A percentile compares a stretch with the other conserved stretches of the same genome.
Conservation (phyloP, 2,797 vertebrate genomes). For the Syngnathus rostellatus region DNA sequence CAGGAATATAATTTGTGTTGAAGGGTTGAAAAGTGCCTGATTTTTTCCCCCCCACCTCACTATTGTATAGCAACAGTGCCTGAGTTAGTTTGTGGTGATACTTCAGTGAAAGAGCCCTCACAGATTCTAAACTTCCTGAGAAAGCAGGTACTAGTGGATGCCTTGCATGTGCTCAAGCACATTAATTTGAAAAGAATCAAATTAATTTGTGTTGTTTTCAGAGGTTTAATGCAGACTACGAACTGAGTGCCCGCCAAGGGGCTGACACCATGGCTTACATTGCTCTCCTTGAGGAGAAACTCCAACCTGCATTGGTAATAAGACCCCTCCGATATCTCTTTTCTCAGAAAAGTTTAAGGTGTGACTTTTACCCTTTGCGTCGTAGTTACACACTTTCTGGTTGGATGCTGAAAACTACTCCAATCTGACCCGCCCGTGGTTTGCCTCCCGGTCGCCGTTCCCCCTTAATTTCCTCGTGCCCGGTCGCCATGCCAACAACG, state of each 20-base stretch:
- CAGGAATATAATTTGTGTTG: not conserved
- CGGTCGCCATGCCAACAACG: conserved; percentile 74
- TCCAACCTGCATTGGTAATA: conserved; percentile 84
- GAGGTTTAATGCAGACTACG: conserved; percentile 92
- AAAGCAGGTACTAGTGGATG: conserved; percentile 73
- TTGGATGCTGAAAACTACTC: conserved; percentile 93
- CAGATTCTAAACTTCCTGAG: conserved; percentile 90
- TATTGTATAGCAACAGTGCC: conserved; percentile 74
- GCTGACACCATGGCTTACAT: conserved; percentile 96
- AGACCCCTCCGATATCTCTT: not conserved
- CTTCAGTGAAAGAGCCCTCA: conserved; percentile 76
- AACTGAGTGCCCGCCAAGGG: conserved; percentile 88
- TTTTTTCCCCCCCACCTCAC: conserved; percentile 10
- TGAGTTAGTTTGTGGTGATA: conserved; percentile 73
- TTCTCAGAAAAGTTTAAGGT: not conserved
- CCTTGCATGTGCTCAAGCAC: not conserved
- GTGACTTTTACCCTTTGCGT: conserved; percentile 12
- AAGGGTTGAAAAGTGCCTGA: not conserved
- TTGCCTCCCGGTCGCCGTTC: conserved; percentile 88
- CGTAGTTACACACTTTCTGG: conserved; percentile 98
- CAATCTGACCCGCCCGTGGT: conserved; percentile 89
- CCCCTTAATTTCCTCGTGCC: conserved; percentile 86
- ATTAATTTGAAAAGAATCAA: not conserved
- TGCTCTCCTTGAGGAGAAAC: conserved; percentile 89
- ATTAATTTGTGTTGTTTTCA: conserved; percentile 41